These are phyloP conservation scores for Cataglyphis altisquamis DNA, from an alignment of 2,888 invertebrate species.

Conservation along the genomic window DNA sequence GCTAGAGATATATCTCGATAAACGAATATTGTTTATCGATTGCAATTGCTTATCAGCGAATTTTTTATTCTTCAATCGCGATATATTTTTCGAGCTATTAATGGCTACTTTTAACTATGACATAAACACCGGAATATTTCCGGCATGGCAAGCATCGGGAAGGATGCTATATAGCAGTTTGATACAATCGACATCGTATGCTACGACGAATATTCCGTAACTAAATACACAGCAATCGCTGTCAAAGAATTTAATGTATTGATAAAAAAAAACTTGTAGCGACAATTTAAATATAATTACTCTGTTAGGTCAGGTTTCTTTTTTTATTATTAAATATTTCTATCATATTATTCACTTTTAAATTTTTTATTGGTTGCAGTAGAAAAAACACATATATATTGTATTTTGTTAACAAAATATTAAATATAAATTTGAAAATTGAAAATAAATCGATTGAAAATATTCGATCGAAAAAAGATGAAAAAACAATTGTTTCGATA, in stretches of 20 bases:
- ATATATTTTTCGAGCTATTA: not conserved
- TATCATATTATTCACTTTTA: not conserved
- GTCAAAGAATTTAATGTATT: conserved; percentile 1
- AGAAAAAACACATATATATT: too few relatives aligned
- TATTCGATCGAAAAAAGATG: not conserved
- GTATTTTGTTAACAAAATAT: not conserved
- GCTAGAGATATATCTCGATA: not conserved
- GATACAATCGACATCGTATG: conserved; percentile 19
- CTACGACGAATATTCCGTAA: not conserved
- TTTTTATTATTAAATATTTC: not conserved
- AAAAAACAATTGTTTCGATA: not conserved
- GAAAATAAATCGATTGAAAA: not conserved
- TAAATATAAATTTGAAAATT: not conserved
- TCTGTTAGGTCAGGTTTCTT: not conserved
- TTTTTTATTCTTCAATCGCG: not conserved
- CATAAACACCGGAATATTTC: conserved; percentile 26
- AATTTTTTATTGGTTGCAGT: not conserved
- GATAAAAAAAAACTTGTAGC: not conserved
- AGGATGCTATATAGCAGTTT: conserved; percentile 11
- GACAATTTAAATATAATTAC: not conserved
- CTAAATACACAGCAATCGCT: not conserved
- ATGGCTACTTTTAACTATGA: conserved; percentile 26
- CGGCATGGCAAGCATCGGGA: not conserved
- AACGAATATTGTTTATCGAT: not conserved
- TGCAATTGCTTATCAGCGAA: not conserved